Evolutionary conservation across 2,888 invertebrate species (phyloP).

Genomic region (Pseudoips prasinana): DNA sequence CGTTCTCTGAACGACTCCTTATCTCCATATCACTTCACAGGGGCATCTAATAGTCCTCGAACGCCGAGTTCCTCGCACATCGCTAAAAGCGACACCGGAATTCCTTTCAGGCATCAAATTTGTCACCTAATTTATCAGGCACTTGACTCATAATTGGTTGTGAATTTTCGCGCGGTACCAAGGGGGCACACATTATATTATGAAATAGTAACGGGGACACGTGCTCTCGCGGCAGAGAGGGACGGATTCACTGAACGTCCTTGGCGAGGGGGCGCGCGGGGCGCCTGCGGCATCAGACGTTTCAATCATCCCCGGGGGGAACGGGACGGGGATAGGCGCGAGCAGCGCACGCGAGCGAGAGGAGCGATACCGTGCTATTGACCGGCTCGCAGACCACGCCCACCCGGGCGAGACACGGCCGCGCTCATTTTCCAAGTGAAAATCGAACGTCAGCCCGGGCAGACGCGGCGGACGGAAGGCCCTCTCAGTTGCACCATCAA

Average conservation of each 20-base stretch:
- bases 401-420: constrained; percentile 78
- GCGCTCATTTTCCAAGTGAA: constrained; percentile 78
- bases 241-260: constrained; percentile 83
- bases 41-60: constrained; percentile 67
- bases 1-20: constrained; percentile 62
- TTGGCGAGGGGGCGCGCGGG: constrained; percentile 78
- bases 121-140: constrained; percentile 75
- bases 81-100: constrained; percentile 63
- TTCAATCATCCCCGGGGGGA: constrained; percentile 80
- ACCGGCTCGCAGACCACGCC: constrained; percentile 80
- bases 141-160: constrained; percentile 79
- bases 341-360: constrained; percentile 54
- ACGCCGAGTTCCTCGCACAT: constrained; percentile 60
- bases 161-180: constrained; percentile 78
- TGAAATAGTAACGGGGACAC: constrained; percentile 79
- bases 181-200: constrained; percentile 79
- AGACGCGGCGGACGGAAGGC: constrained; percentile 60
- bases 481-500: constrained; percentile 65
- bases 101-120: constrained; percentile 74
- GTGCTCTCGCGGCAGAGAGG: constrained; percentile 81
- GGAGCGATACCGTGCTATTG: constrained; percentile 73
- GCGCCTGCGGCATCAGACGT: constrained; percentile 82
- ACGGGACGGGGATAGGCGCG: constrained; percentile 47
- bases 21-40: constrained; percentile 77
- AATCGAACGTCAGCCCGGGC: constrained; percentile 80